Conservation (phyloP, 1,140 invertebrate genomes). For the Macrosteles quadrilineatus region DNA sequence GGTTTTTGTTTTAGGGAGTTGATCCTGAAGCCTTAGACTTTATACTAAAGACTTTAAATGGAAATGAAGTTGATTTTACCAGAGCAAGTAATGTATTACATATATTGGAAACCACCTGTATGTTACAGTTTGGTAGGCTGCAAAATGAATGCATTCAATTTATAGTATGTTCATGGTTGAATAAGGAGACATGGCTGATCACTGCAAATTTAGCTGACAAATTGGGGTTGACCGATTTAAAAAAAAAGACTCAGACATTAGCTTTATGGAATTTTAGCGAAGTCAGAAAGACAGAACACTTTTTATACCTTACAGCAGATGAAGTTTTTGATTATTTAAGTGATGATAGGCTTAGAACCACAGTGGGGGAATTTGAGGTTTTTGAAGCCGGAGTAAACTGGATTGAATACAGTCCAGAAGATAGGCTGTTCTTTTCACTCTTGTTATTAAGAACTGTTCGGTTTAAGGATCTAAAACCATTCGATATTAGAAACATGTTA, state of each 20-base stretch:
- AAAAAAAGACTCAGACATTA: constrained; percentile 36
- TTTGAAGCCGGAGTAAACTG: constrained; percentile 50
- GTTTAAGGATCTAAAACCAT: constrained; percentile 32
- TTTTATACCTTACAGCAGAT: constrained; percentile 48
- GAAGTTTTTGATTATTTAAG: constrained; percentile 36
- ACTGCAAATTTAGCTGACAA: constrained; percentile 51
- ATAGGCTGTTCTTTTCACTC: constrained; percentile 45
- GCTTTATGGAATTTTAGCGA: constrained; percentile 43
- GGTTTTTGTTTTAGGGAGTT: constrained; percentile 48
- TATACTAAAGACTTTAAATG: constrained; percentile 53
- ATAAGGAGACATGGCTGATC: constrained; percentile 52
- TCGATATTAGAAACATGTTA: constrained; percentile 40
- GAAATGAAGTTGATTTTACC: constrained; percentile 49
- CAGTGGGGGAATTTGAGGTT: constrained; percentile 49
- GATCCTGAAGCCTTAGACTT: constrained; percentile 51
- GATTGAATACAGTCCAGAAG: constrained; percentile 49
- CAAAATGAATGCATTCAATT: constrained; percentile 49
- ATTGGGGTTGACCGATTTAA: constrained; percentile 41
- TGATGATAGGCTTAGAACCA: constrained; percentile 32
- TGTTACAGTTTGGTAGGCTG: constrained; percentile 52
- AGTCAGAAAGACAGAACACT: constrained; percentile 48
- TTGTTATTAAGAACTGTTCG: constrained; percentile 48
- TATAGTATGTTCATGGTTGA: constrained; percentile 48
- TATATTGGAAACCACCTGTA: constrained; percentile 50
- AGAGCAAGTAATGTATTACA: constrained; percentile 48